phyloP scores from a whole-genome alignment of 2,888 invertebrate genomes.

The Chymomyza caudatula region DNA sequence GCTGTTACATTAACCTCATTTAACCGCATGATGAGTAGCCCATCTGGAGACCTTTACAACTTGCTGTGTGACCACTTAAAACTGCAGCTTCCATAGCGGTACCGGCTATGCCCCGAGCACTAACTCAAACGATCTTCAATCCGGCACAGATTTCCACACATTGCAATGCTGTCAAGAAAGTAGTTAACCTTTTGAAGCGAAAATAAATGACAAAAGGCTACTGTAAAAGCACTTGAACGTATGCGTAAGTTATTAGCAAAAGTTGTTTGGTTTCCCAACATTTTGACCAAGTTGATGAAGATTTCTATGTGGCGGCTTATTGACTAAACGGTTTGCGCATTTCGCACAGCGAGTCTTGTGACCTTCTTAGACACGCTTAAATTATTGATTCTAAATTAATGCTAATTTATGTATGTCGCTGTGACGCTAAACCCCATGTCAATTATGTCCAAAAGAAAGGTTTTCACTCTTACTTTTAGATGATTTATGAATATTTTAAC shows the following conservation, averaged over 20 bases:
- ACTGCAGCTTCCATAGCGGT: not conserved
- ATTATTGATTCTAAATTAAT: not conserved
- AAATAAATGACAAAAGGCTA: conserved; percentile 70
- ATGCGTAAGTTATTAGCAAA: not conserved
- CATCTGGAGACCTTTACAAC: not conserved
- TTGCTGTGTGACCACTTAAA: not conserved
- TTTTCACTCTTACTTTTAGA: conserved; percentile 61
- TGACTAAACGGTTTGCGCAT: not conserved
- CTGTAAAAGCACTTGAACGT: conserved; percentile 34
- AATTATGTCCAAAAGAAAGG: conserved; percentile 40
- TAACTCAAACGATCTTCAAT: not conserved
- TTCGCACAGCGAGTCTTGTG: not conserved
- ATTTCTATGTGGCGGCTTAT: too few species aligned
- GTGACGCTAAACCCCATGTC: conserved; percentile 9
- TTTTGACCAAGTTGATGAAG: not conserved
- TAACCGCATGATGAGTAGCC: conserved; percentile 20
- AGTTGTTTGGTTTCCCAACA: not conserved
- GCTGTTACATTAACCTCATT: conserved; percentile 68
- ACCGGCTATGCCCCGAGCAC: not conserved
- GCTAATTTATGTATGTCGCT: not conserved
- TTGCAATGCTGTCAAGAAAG: conserved; percentile 48
- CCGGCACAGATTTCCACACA: conserved; percentile 1
- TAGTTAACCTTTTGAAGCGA: conserved; percentile 60
- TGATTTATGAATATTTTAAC: conserved; percentile 26
- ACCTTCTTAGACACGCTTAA: not conserved